Base-by-base conservation (phyloP, 2,113 vertebrate species). In the Neogale vison region DNA sequence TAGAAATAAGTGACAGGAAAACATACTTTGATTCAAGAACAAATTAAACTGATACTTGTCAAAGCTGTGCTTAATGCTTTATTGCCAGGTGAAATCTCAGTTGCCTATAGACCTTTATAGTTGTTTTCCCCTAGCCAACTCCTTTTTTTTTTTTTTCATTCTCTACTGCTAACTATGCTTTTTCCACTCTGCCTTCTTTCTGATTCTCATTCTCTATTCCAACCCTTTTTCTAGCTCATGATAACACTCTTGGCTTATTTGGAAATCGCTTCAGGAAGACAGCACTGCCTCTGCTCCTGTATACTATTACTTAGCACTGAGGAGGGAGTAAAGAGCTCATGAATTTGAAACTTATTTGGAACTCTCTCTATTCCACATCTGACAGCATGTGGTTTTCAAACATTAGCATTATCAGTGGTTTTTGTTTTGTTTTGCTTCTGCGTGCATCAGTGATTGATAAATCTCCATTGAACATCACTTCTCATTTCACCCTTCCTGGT, bases 181-280 rank as follows among this genome's bases (percentile, higher is more conserved):
- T n/a, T 90, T 36, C 29, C 63, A 31, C 39, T 80, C 65, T 47
- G 15, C 2, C 89, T 93, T 79, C 39, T 87, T 95, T 79, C 26
- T 76, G 23, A 61, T 61, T 82, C 4, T 67, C 23, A 14, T 71
- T 69, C 24, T 93, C 11, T 85, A 24, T 18, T 31, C 14, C 12
- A n/a, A 36, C 9, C 2, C 14, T 52, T 59, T 76, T 24, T 23
- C 24, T 7, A 76, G 13, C 4, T 50, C 17, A 55, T 65, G n/a
- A 5, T 61, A 61, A 82, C 8, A n/a, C 47, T 83, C 15, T 13
- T 63, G 55, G 77, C 36, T 71, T 61, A 47, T 23, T 36, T 21
- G 21, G 72, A 97, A 94, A 81, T 34, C 69, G 21, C 3, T 87
- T 71, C 24, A 71, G 55, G 34, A 74, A 20, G 67, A 36, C 0